Percentiles rank a stretch among this genome's conserved stretches.
Evolutionary conservation across 2,797 vertebrate species (phyloP).

Genomic region (Pantherophis vulpinus): DNA sequence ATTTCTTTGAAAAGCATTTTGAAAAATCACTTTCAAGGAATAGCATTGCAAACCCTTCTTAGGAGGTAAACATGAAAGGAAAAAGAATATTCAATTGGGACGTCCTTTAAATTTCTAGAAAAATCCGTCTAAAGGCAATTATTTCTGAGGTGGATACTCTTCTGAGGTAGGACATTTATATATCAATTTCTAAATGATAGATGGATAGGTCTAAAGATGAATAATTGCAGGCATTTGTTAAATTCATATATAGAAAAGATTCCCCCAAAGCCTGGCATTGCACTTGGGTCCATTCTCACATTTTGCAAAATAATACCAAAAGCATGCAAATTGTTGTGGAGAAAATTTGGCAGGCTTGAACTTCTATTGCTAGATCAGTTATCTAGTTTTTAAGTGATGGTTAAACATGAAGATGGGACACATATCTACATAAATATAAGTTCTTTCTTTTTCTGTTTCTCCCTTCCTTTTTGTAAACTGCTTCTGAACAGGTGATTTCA

Average conservation of each 20-base stretch:
- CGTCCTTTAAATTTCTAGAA: neutral
- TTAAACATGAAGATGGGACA: neutral
- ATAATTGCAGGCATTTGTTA: neutral
- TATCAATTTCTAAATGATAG: neutral
- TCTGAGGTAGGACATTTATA: neutral
- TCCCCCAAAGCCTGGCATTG: neutral
- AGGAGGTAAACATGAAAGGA: neutral
- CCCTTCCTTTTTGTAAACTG: neutral
- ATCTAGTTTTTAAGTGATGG: neutral
- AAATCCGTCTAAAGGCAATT: neutral
- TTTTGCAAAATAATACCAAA: neutral
- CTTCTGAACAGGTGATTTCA: neutral
- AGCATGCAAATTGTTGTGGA: neutral
- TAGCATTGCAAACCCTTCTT: neutral
- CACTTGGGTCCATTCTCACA: neutral
- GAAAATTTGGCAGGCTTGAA: neutral
- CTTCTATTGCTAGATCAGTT: neutral
- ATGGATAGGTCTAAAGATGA: neutral
- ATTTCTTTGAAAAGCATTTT: neutral
- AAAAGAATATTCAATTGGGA: neutral
- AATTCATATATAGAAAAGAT: neutral
- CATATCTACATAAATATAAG: neutral
- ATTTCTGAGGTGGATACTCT: neutral
- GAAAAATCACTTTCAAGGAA: neutral
- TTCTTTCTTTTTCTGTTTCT: neutral